Evolutionary conservation across 2,113 vertebrate species (phyloP).

Genomic region (Daubentonia madagascariensis): DNA sequence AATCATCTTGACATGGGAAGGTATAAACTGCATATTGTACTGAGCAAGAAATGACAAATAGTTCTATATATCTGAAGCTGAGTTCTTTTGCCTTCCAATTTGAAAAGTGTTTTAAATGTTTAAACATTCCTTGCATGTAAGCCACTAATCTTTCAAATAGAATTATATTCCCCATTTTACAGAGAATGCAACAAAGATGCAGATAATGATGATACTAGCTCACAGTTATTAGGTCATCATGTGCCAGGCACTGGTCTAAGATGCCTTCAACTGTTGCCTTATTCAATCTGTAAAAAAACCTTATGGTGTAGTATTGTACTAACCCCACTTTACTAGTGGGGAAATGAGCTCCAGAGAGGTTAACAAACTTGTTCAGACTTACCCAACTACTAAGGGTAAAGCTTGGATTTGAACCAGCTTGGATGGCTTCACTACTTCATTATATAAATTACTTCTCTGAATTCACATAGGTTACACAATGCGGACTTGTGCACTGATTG

Average conservation of each 20-base stretch:
- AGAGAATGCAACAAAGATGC: not conserved
- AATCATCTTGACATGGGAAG: not conserved
- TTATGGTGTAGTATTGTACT: not conserved
- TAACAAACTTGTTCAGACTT: not conserved
- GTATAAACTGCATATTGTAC: not conserved
- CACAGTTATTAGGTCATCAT: not conserved
- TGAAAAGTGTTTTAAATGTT: not conserved
- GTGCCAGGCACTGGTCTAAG: not conserved
- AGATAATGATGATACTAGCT: not conserved
- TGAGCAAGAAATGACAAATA: not conserved
- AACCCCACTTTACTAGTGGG: not conserved
- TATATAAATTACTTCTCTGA: not conserved
- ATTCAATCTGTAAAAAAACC: not conserved
- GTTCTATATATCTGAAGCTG: not conserved
- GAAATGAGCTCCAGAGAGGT: not conserved
- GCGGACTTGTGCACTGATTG: not conserved
- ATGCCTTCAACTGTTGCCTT: not conserved
- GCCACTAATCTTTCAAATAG: not conserved
- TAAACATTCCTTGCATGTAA: not conserved
- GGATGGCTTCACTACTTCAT: not conserved
- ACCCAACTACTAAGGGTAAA: not conserved
- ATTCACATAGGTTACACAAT: not conserved
- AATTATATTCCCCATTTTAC: not conserved
- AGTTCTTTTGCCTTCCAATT: not conserved
- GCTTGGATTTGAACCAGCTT: not conserved